These are phyloP conservation scores for Telmatherina bonti DNA, from an alignment of 2,797 vertebrate genomes.

Conservation along the genomic window DNA sequence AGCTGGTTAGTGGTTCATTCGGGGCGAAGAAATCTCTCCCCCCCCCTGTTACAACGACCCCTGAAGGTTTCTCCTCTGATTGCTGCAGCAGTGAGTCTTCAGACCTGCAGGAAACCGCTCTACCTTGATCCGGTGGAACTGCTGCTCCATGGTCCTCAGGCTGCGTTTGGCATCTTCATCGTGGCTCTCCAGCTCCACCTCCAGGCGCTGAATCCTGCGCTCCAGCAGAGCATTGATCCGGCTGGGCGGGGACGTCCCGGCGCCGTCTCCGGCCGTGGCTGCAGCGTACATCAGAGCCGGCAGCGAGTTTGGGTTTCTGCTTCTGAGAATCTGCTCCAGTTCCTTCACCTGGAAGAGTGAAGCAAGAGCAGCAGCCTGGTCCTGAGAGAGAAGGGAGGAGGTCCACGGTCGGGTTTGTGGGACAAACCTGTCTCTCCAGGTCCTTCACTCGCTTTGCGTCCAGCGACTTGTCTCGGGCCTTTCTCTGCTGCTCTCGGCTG, in stretches of 20 bases:
- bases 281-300: slow-evolving; percentile 92
- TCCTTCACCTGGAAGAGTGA: slow-evolving; percentile 76
- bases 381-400: too few relatives aligned
- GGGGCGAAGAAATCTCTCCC: too few relatives aligned
- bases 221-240: slow-evolving; percentile 87
- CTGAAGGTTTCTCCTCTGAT: too few relatives aligned
- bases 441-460: slow-evolving; percentile 90
- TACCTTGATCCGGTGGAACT: slow-evolving; percentile 94
- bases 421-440: slow-evolving; percentile 87
- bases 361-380: not conserved
- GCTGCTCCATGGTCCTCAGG: slow-evolving; percentile 91
- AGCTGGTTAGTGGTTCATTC: too few relatives aligned
- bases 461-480: slow-evolving; percentile 80
- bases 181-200: slow-evolving; percentile 90
- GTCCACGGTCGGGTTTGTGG: not conserved
- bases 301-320: slow-evolving; percentile 91
- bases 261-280: slow-evolving; percentile 56
- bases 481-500: slow-evolving; percentile 82
- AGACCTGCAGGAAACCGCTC: not conserved
- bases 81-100: too few relatives aligned
- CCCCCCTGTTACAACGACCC: too few relatives aligned
- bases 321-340: slow-evolving; percentile 85
- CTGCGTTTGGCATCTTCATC: slow-evolving; percentile 93
- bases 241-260: slow-evolving; percentile 11
- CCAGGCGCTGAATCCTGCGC: slow-evolving; percentile 88